Conservation (phyloP, 1,140 invertebrate genomes). For the Aphaenogaster ashmeadi region DNA sequence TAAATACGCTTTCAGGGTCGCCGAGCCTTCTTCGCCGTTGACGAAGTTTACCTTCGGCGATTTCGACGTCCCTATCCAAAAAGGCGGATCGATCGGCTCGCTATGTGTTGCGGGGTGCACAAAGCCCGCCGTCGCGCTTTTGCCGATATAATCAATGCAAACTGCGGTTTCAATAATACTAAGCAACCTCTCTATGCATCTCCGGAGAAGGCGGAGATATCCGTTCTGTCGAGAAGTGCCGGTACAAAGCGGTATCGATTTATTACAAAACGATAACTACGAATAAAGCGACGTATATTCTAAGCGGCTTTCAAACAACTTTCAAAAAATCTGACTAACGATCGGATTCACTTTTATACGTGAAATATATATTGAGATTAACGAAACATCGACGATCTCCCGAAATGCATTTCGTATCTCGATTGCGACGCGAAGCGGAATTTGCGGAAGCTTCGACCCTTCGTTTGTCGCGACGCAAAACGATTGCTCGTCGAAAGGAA, state of each 20-base stretch:
- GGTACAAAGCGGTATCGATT: conserved; percentile 34
- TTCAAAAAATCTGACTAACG: background rate
- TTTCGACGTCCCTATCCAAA: background rate
- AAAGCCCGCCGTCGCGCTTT: conserved; percentile 29
- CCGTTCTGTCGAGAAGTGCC: background rate
- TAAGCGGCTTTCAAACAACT: background rate
- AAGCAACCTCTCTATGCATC: conserved; percentile 3
- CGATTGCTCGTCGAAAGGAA: background rate
- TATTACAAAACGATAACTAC: conserved; percentile 32
- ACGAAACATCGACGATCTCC: background rate
- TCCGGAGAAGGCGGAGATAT: conserved; percentile 8
- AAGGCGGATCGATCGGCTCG: background rate
- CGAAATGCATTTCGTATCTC: too few relatives aligned
- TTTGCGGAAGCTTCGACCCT: background rate
- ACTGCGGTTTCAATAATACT: conserved; percentile 47
- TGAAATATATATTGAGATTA: background rate
- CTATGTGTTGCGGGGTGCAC: background rate
- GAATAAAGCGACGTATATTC: background rate
- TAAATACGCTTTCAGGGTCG: background rate
- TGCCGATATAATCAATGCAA: conserved; percentile 43
- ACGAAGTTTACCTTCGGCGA: conserved; percentile 30
- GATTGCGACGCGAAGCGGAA: background rate
- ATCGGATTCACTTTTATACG: background rate
- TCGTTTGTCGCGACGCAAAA: conserved; percentile 27
- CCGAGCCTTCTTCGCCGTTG: background rate